A percentile compares a stretch with the other conserved stretches of the same genome.
These are phyloP conservation scores for Burhinus bistriatus DNA, from an alignment of 2,113 vertebrate genomes.

Conservation along the genomic window DNA sequence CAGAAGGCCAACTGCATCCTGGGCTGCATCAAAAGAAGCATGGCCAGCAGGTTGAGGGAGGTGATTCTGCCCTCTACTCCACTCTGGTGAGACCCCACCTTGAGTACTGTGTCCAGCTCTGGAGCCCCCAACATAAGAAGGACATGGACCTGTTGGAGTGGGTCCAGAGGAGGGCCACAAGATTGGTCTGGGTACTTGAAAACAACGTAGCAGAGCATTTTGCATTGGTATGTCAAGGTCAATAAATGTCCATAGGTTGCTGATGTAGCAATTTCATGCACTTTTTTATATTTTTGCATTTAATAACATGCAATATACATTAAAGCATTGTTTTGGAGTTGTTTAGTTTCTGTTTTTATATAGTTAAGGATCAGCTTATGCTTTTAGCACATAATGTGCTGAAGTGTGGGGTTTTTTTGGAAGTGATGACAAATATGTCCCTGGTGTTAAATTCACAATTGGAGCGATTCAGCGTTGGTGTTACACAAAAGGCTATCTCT, in stretches of 20 bases:
- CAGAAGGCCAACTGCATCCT: too few species aligned
- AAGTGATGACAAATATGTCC: conserved; percentile 33
- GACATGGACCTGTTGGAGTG: too few species aligned
- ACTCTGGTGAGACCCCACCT: too few species aligned
- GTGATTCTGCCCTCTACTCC: too few species aligned
- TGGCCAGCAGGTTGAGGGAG: too few species aligned
- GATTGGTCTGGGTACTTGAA: background rate
- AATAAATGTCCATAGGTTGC: background rate
- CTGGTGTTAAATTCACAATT: conserved; percentile 16
- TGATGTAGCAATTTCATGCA: background rate
- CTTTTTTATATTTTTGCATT: background rate
- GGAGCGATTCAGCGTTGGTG: conserved; percentile 4
- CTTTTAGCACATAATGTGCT: conserved; percentile 27
- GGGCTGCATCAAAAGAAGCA: too few species aligned
- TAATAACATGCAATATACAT: background rate
- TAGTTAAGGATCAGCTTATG: conserved; percentile 6
- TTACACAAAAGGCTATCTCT: conserved; percentile 58
- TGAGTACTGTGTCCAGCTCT: too few species aligned
- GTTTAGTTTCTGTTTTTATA: background rate
- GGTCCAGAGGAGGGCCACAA: too few species aligned
- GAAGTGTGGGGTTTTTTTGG: background rate
- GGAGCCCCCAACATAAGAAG: too few species aligned
- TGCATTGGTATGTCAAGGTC: background rate
- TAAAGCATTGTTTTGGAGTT: background rate
- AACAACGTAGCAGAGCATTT: background rate